Base-by-base conservation (phyloP, 2,797 vertebrate genomes). In the Vipera latastei region DNA sequence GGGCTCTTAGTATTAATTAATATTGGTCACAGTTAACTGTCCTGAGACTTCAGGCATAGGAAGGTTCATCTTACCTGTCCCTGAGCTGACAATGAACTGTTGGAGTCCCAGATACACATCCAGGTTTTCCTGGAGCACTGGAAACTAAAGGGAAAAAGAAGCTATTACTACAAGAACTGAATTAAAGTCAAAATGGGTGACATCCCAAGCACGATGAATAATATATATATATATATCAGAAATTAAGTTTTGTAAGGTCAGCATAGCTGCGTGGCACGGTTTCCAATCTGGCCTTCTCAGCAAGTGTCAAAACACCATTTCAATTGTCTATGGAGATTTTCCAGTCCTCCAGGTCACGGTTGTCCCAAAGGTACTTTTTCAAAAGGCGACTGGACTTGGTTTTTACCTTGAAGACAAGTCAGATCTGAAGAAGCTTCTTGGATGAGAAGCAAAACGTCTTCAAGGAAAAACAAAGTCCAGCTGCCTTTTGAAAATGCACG, bases 91-190 rank as follows among this genome's bases (percentile, higher is more conserved):
- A 83, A 99, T 97, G 32, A 99, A 99, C 97, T 99, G 99, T 96
- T 99, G 99, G 94, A 99, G 97, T 92, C 99, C 99, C 95, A 99
- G 97, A 94, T 99, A 99, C 73, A 99, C 98, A 26, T 99, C 99
- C 96, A 99, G 94, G 96, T 99, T 99, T 91, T 99, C 99, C 97
- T 99, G 99, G 93, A 99, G 98, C 95, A 99, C 98, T 48, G 99
- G 98, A 95, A 99, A 99, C 99, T 94, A 61, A 0, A 18, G 91
- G 1, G 61, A 94, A 91, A 12, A 38, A 91, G 88, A 18, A 0
- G 1, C 8, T 89, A 11, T 48, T 44, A 38, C 2, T 9, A 90
- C 93, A 53, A 92, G 0, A 28, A 6, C 4, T 9, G 61, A 53
- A 20, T 4, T 53, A 32, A 63, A 2, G 44, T 59, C 78, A 13